Evolutionary conservation across 2,113 vertebrate species (phyloP).

Genomic region (Eurypyga helias): DNA sequence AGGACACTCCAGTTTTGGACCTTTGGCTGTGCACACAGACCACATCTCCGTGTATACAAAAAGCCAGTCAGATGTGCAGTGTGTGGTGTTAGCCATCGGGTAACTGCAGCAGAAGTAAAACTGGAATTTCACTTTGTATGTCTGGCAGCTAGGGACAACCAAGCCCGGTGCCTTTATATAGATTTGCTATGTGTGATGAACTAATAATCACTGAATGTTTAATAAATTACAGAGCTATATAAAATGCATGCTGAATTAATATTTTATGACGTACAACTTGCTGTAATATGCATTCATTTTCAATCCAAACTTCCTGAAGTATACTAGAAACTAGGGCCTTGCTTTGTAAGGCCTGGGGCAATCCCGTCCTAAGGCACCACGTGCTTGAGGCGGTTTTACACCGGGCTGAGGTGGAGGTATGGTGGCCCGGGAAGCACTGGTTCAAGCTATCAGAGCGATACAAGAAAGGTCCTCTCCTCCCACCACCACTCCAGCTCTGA

Average conservation of each 20-base stretch:
- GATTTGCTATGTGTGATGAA: background rate
- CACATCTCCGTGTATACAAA: background rate
- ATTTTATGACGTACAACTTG: background rate
- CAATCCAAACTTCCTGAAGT: background rate
- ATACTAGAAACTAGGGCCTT: background rate
- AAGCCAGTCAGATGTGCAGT: background rate
- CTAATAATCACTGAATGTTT: background rate
- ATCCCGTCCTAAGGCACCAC: background rate
- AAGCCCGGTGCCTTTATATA: background rate
- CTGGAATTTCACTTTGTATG: background rate
- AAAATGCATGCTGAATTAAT: background rate
- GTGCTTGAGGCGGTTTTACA: rapidly evolving
- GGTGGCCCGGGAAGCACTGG: background rate
- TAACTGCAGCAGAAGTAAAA: background rate
- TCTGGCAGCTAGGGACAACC: background rate
- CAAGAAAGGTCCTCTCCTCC: background rate
- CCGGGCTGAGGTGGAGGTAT: background rate
- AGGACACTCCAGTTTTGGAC: background rate
- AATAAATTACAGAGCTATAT: background rate
- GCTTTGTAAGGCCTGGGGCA: background rate
- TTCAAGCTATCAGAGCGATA: background rate
- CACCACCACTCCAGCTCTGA: background rate
- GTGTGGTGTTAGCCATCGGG: background rate
- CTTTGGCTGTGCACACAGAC: background rate
- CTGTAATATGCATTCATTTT: background rate